phyloP scores from a whole-genome alignment of 2,113 vertebrate genomes.

The Ivindomyrus marchei region DNA sequence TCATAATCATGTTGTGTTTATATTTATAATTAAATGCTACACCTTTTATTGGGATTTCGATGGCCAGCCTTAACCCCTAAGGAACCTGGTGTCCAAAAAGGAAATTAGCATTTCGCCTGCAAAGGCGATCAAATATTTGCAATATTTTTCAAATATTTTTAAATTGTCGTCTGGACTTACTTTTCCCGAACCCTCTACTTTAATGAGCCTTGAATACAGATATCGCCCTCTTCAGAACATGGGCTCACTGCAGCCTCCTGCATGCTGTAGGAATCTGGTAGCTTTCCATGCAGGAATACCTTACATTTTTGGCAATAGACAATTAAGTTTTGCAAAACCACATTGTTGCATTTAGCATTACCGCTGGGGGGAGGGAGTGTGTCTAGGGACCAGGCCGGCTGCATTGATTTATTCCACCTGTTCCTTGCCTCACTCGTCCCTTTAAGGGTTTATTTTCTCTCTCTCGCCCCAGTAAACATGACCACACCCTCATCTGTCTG shows the following conservation, averaged over 20 bases:
- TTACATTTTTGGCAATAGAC: not conserved
- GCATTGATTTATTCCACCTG: not conserved
- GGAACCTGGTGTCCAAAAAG: not conserved
- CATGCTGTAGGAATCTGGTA: not conserved
- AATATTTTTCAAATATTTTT: not conserved
- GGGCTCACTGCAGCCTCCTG: constrained; percentile 47
- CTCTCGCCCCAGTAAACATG: not conserved
- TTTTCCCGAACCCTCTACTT: not conserved
- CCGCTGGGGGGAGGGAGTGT: not conserved
- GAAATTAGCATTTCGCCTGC: not conserved
- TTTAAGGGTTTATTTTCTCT: not conserved
- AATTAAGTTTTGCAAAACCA: not conserved
- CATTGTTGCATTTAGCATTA: not conserved
- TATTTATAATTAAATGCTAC: not conserved
- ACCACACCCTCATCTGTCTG: not conserved
- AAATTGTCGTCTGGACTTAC: not conserved
- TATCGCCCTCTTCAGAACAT: not conserved
- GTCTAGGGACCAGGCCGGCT: not conserved
- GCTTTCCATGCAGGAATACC: not conserved
- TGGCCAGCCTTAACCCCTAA: not conserved
- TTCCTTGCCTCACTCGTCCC: not conserved
- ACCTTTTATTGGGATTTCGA: not conserved
- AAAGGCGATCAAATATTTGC: not conserved
- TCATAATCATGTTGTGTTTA: not conserved
- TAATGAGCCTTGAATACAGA: not conserved